These are phyloP conservation scores for Kryphioiulus occultus DNA, from an alignment of 2,888 invertebrate species.

Conservation along the genomic window DNA sequence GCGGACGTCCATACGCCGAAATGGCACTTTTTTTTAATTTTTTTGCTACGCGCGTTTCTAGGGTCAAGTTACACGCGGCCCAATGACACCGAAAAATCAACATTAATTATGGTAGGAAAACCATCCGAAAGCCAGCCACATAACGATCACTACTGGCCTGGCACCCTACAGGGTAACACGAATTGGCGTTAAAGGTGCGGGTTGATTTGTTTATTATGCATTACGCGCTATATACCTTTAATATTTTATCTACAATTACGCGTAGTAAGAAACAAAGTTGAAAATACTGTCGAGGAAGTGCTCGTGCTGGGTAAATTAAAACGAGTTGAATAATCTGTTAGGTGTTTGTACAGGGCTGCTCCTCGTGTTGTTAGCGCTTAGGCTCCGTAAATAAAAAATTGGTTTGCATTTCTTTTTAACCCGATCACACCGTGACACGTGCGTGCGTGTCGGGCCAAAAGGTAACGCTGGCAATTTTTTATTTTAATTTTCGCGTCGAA, in stretches of 20 bases:
- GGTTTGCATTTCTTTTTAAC: slow-evolving; percentile 41
- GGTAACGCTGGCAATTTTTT: not conserved
- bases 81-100: slow-evolving; percentile 18
- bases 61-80: not conserved
- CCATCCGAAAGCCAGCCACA: not conserved
- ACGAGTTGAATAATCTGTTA: slow-evolving; percentile 19
- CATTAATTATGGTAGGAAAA: not conserved
- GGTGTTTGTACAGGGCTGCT: not conserved
- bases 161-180: not conserved
- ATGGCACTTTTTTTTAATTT: not conserved
- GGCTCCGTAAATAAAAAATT: not conserved
- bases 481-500: not conserved
- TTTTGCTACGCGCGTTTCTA: not conserved
- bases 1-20: too few relatives aligned
- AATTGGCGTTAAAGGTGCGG: not conserved
- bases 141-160: not conserved
- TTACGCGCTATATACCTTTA: not conserved
- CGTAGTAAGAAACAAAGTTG: not conserved
- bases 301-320: not conserved
- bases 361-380: not conserved
- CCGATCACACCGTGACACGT: slow-evolving; percentile 38
- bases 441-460: slow-evolving; percentile 32
- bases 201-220: slow-evolving; percentile 1
- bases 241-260: not conserved
- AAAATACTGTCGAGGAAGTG: not conserved